Base-by-base conservation (phyloP, 2,113 vertebrate genomes). In the Leptobrachium ailaonicum region DNA sequence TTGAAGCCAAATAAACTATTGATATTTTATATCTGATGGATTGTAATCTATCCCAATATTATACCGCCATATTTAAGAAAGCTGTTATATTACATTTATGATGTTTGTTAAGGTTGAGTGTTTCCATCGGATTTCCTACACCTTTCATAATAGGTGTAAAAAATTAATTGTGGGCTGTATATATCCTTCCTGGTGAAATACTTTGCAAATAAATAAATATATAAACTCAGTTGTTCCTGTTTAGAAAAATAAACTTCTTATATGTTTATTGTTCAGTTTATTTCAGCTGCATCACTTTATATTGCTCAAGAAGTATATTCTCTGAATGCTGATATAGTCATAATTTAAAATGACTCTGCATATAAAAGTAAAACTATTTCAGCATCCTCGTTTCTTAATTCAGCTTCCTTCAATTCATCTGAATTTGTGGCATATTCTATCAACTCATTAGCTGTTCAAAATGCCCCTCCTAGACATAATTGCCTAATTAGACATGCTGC, bases 401-500 rank as follows among this genome's bases (percentile, higher is more conserved):
- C 20, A 32, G 20, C 20, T 32, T 32, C 20, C 20, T 32, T 32
- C 20, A 12, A 42, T 73, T 66, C 45, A 73, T 12, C 40, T 43
- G 60, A 63, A 45, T 80, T 73, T 72, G 70, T 72, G 47, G 62
- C 41, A 40, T 79, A 56, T 79, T 66, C 60, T 79, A 68, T 73
- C 70, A 79, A 73, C 8, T 79, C 70, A 66, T 73, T 73, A 73
- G 60, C 70, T 67, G 63, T 47, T 80, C 14, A 66, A 66, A 73
- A 45, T 73, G 41, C 77, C 77, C 77, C 70, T 73, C 70, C 45
- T 73, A 56, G 47, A 80, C 63, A 73, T 43, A 64, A 73, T 80
- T 80, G 71, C 47, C 63, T 73, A 80, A 58, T 80, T 80, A 73
- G 50, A 14, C 56, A 80, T 73, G 40, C 77, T 80, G 62, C 14